Evolutionary conservation across 1,140 invertebrate genomes (phyloP), one percentile per base, ranked within the genome.

Genomic region (Arctopsyche grandis): DNA sequence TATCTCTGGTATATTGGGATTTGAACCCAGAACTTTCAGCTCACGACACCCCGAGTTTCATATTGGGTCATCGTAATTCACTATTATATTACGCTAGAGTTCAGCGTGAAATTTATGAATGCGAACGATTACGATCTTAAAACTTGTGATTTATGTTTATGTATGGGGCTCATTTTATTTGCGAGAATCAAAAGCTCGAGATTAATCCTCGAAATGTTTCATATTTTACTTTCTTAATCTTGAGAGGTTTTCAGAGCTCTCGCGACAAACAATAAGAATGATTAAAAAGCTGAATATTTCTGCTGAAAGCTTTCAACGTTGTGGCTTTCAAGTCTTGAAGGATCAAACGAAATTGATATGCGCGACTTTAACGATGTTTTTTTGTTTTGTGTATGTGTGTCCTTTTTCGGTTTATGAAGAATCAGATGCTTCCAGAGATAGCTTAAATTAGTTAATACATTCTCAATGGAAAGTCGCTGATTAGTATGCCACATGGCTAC

Each of bases 91-190:
- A 52, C 56, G 1, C 0, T 14, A 5, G 24, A 14, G 19, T 14
- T 22, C 63, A 66, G 26, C 22, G 63, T 12, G 22, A 26, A 66
- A 66, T 66, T 66, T 66, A 66, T 66, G 63, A 9, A 26, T 26
- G 22, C 21, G 9, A 66, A 26, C 24, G 22, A 24, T 24, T 26
- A 66, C 63, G 22, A 66, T 26, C 63, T 26, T 66, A 66, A 66
- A 24, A 29, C 5, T 66, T 10, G 24, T 22, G 63, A 66, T 66
- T 66, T 66, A 66, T 26, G 24, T 38, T 5, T 26, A 22, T 22
- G 22, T 24, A 38, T 38, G 29, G 7, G 29, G 1, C 29, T 4
- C 7, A 7, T 38, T 38, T 38, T 29, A 12, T 66, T 66, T 12
- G 24, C 63, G 63, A 66, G 5, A 9, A 0, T 66, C 7, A 38